Percentiles rank a stretch among this genome's conserved stretches.
These are phyloP conservation scores for Eupithecia insigniata DNA, from an alignment of 2,888 invertebrate genomes.

Conservation along the genomic window DNA sequence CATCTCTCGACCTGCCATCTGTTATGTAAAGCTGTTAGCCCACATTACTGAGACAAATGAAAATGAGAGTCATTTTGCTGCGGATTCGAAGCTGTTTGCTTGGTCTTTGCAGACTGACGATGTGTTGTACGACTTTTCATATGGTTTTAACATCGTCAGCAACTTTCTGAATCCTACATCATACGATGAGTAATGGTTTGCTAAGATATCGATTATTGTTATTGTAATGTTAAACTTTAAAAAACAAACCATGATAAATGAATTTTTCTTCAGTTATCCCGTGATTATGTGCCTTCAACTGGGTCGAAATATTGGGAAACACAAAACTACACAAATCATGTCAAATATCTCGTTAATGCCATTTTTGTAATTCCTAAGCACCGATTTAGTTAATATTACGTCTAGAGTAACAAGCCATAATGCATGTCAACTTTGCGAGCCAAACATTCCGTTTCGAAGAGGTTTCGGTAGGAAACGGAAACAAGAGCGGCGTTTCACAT, in stretches of 20 bases:
- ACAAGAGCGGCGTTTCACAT: background rate
- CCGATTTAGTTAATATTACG: background rate
- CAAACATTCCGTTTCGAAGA: too few species aligned
- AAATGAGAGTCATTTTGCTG: conserved; percentile 34
- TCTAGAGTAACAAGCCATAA: background rate
- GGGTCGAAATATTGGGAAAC: background rate
- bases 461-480: background rate
- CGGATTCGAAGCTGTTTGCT: conserved; percentile 21
- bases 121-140: background rate
- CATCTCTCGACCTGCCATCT: conserved; percentile 22
- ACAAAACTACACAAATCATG: background rate
- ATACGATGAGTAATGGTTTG: background rate
- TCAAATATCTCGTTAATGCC: background rate
- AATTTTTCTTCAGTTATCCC: background rate
- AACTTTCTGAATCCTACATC: background rate
- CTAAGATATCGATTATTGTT: background rate
- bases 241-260: background rate
- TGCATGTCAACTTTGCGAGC: too few species aligned
- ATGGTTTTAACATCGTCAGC: background rate
- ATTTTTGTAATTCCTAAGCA: background rate
- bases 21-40: conserved; percentile 35
- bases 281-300: background rate
- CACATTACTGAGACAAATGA: conserved; percentile 30
- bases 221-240: too few species aligned
- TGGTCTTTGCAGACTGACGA: conserved; percentile 31